Base-by-base conservation (phyloP, 1,140 invertebrate genomes). In the Zeugodacus cucurbitae region DNA sequence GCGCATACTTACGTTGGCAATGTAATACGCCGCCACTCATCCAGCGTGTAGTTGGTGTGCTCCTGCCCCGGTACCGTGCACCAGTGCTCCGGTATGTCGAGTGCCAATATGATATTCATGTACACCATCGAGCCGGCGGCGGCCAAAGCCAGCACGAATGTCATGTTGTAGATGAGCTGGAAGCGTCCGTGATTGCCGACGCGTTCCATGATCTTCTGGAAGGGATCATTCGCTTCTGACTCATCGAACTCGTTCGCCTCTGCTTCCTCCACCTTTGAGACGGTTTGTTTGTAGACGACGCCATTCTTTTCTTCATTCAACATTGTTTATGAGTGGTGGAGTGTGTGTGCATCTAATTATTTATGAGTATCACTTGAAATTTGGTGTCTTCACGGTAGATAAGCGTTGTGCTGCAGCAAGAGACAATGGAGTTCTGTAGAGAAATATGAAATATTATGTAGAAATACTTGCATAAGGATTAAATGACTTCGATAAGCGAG, bases 71-170 rank as follows among this genome's bases (percentile, higher is more conserved):
- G 93, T 20, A 95, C 94, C 54, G 93, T 91, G 89, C 95, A 95
- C 95, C 95, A 95, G 88, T 95, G 95, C 58, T 95, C 94, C 0
- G 95, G 95, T 88, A 94, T 92, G 22, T 94, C 93, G 44, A 95
- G 90, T 2, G 94, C 94, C 89, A 95, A 91, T 32, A 95, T 93
- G 10, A 94, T 91, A 88, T 94, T 95, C 90, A 94, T 93, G 88
- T 94, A 94, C 26, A 92, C 90, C 93, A 95, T 93, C 29, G 94
- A 91, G 0, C 91, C 91, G 32, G 92, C 90, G 5, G 93, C 88
- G 4, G 93, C 88, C 41, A 95, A 90, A 2, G 93, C 89, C 32
- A 93, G 92, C 37, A 94, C 93, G 85, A 94, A 94, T 0, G 94
- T 74, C n/a, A 91, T 89, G 57, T 94, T 94, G 85, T 93, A 94